A percentile compares a stretch with the other conserved stretches of the same genome.
Conservation (phyloP, 92 coral and sea anemone genomes). For the Diadumene lineata region DNA sequence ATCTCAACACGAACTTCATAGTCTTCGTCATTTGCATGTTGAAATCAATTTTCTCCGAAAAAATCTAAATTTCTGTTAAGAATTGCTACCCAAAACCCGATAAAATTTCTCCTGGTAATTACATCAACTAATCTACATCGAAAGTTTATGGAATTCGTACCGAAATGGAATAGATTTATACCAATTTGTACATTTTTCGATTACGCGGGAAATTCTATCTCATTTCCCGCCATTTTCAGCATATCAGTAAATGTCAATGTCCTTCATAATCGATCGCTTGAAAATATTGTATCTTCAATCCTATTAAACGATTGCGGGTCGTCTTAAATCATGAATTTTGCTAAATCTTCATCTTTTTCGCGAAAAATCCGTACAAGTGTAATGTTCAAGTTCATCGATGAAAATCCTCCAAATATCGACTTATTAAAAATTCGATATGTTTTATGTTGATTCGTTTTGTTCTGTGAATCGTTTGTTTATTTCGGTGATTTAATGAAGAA, state of each 20-base stretch:
- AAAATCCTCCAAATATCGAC: background rate
- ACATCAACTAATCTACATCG: background rate
- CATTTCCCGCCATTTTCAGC: constrained; percentile 34
- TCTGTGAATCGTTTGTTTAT: too few relatives aligned
- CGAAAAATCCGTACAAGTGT: background rate
- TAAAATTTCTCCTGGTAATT: too few relatives aligned
- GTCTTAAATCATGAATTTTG: background rate
- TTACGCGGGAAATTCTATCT: constrained; percentile 25
- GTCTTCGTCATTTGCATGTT: background rate
- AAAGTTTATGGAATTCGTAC: background rate
- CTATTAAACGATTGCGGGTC: background rate
- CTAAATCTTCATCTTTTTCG: background rate
- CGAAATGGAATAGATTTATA: background rate
- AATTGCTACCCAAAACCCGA: too few relatives aligned
- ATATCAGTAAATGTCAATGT: background rate
- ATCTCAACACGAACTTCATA: background rate
- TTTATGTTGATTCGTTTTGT: too few relatives aligned
- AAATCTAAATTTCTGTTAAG: background rate
- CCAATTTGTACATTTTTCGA: constrained; percentile 7
- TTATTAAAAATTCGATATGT: too few relatives aligned
- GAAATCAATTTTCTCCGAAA: background rate
- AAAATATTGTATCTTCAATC: background rate
- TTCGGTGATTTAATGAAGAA: too few relatives aligned
- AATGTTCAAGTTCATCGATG: background rate
- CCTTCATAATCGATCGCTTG: background rate